A percentile compares a stretch with the other conserved stretches of the same genome.
Evolutionary conservation across 2,797 vertebrate genomes (phyloP).

Genomic region (Luscinia luscinia): DNA sequence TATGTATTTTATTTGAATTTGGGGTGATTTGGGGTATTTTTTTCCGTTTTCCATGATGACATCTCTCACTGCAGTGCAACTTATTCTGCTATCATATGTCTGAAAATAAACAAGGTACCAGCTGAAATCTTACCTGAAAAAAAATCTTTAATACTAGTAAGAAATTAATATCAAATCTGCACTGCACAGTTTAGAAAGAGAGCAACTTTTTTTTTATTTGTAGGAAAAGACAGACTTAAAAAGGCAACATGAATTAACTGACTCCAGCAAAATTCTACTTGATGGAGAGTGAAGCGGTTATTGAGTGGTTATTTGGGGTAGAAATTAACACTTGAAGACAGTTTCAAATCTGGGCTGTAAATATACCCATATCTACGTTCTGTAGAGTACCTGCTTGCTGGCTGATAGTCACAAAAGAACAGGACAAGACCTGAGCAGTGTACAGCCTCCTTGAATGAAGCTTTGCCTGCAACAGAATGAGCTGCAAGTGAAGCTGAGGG

Average conservation of each 20-base stretch:
- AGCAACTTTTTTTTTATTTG: background rate
- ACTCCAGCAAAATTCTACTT: background rate
- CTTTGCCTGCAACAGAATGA: background rate
- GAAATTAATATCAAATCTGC: background rate
- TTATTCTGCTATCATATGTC: background rate
- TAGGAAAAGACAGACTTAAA: background rate
- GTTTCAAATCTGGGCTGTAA: background rate
- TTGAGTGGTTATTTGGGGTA: background rate
- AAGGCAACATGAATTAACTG: background rate
- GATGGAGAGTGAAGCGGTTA: background rate
- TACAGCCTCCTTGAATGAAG: background rate
- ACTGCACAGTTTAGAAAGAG: background rate
- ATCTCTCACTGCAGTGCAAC: background rate
- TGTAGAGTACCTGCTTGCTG: background rate
- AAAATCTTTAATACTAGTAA: background rate
- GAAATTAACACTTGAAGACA: background rate
- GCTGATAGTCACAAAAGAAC: background rate
- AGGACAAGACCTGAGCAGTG: background rate
- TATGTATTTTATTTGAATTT: background rate
- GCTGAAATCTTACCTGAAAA: background rate
- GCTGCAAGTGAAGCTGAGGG: background rate
- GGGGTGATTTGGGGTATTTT: background rate
- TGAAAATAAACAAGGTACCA: background rate
- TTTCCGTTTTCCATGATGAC: background rate
- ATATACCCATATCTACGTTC: background rate